Conservation (phyloP, 1,140 invertebrate genomes). For the Whitmania pigra region DNA sequence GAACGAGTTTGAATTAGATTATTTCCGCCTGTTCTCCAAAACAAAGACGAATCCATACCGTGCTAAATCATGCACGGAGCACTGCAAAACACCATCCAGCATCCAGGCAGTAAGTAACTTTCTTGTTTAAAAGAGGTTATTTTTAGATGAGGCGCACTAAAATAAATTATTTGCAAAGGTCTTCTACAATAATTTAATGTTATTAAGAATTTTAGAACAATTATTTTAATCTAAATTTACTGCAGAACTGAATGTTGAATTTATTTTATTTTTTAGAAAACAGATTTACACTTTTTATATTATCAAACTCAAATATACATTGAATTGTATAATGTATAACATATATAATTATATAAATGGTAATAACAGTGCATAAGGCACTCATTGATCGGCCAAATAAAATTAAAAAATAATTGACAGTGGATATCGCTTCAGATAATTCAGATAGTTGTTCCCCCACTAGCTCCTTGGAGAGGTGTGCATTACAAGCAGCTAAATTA, state of each 20-base stretch:
- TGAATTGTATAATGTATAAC: not conserved
- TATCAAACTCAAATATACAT: not conserved
- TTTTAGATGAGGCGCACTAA: not conserved
- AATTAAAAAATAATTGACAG: no score
- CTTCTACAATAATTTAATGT: not conserved
- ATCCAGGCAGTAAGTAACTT: no score
- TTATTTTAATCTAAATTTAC: not conserved
- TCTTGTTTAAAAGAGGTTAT: not conserved
- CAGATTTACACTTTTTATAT: no score
- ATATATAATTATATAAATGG: not conserved
- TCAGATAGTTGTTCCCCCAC: no score
- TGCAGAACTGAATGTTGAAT: not conserved
- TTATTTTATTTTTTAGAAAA: not conserved
- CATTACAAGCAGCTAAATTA: no score
- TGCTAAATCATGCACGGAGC: not conserved
- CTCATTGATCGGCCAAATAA: no score
- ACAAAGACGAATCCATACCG: not conserved
- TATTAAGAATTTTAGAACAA: not conserved
- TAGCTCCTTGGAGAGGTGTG: no score
- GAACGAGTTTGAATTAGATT: not conserved
- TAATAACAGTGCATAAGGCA: no score
- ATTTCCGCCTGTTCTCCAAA: not conserved
- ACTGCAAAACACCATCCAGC: no score
- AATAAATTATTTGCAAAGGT: not conserved
- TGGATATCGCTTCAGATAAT: no score